Evolutionary conservation across 2,113 vertebrate species (phyloP), one percentile per base, ranked within the genome.

Genomic region (Hippolais icterina): DNA sequence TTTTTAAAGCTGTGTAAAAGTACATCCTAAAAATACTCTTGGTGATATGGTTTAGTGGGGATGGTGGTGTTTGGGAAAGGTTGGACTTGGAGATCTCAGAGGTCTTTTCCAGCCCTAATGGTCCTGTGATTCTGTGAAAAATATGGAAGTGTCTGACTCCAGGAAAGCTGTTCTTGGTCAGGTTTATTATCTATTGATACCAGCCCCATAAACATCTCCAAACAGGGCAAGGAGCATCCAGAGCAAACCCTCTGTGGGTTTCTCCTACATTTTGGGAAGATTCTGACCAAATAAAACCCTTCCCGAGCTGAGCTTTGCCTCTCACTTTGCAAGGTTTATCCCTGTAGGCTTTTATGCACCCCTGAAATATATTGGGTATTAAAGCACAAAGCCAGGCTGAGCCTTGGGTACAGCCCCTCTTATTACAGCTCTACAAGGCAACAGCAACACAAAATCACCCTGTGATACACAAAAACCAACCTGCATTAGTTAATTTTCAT

Each of bases 361-460:
- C 77, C 75, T 80, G 72, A 90, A 93, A 87, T 77, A 88, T 71
- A 66, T 23, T 23, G 50, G 69, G 41, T 82, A 19, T 91, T 89
- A 89, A 90, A 93, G 76, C 0, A 9, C 35, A 57, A 87, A 95
- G n/a, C 33, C 80, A 86, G 59, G 16, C 65, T 89, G 71, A 92
- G n/a, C 49, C 63, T 96, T 94, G 95, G 91, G 94, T 96, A 53
- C 87, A 63, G 54, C 60, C 61, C 70, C 69, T 74, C 56, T 50
- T 57, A 35, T 10, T 66, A 22, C 37, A 33, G 31, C 10, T 54
- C 89, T 50, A 5, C 20, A 33, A 70, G 64, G 60, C 53, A 94
- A 52, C 57, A 82, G 78, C 33, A 52, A 9, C 25, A 80, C 80
- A 41, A 17, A 75, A 68, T 29, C 63, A 71, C 24, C 25, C 6